Evolutionary conservation across 1,140 invertebrate species (phyloP).

Genomic region (Eulimnadia texana): DNA sequence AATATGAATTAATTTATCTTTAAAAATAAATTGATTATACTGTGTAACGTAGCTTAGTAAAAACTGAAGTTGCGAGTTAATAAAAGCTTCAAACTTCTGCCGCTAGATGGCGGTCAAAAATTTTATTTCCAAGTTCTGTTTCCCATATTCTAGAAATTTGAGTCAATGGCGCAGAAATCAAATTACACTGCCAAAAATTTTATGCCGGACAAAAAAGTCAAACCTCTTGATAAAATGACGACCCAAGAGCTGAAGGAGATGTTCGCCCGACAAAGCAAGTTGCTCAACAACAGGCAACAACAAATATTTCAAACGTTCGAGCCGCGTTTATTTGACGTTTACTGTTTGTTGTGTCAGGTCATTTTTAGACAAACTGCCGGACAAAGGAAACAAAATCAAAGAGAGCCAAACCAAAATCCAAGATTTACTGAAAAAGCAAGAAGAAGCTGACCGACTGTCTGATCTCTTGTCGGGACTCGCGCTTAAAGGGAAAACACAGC

Average conservation of each 20-base stretch:
- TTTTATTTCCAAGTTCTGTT: neutral
- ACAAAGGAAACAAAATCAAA: conserved; percentile 49
- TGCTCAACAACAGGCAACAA: conserved; percentile 8
- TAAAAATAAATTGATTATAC: too few relatives aligned
- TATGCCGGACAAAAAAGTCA: neutral
- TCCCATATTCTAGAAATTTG: neutral
- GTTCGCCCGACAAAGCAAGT: conserved; percentile 3
- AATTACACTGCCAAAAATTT: neutral
- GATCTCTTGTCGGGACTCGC: conserved; percentile 40
- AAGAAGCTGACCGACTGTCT: conserved; percentile 42
- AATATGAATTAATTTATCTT: too few relatives aligned
- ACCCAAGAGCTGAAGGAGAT: neutral
- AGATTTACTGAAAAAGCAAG: conserved; percentile 36
- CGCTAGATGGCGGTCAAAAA: too few relatives aligned
- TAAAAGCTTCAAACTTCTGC: too few relatives aligned
- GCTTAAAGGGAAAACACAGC: conserved; percentile 32
- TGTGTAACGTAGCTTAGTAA: too few relatives aligned
- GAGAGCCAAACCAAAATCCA: conserved; percentile 38
- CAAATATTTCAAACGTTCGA: neutral
- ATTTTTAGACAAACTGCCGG: conserved; percentile 39
- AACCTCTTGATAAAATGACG: conserved; percentile 5
- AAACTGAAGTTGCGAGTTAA: too few relatives aligned
- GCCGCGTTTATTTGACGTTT: neutral
- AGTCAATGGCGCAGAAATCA: neutral
- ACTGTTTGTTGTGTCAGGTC: conserved; percentile 23